Conservation (phyloP, 23 tunicate genomes). For the Styela clava region DNA sequence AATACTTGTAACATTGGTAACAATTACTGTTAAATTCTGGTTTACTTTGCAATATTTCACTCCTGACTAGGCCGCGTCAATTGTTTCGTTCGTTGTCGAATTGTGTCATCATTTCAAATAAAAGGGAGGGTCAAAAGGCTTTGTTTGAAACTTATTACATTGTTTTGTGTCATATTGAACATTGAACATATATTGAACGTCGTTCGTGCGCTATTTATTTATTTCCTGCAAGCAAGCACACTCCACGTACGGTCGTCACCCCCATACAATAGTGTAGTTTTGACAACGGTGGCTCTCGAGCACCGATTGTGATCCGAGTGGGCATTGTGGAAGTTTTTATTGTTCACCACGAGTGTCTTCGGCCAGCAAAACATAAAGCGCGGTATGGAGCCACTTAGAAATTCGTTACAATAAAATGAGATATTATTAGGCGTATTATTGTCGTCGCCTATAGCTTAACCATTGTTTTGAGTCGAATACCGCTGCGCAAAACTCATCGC, state of each 20-base stretch:
- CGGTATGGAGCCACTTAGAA: slow-evolving; percentile 25
- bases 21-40: too few relatives aligned
- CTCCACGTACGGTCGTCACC: background rate
- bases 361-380: background rate
- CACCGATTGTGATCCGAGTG: slow-evolving; percentile 17
- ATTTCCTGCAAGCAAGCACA: background rate
- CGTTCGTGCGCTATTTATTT: background rate
- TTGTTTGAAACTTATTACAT: background rate
- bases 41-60: too few relatives aligned
- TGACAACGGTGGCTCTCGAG: slow-evolving; percentile 27
- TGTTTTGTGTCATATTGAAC: background rate
- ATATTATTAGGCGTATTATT: slow-evolving; percentile 29
- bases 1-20: too few relatives aligned
- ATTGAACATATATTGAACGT: background rate
- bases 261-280: background rate
- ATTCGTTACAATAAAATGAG: slow-evolving; percentile 27
- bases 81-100: too few relatives aligned
- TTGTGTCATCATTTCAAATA: background rate
- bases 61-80: too few relatives aligned
- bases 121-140: background rate
- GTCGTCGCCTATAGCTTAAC: slow-evolving; percentile 11
- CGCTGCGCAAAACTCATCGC: slow-evolving; percentile 1
- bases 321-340: slow-evolving; percentile 22
- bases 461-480: slow-evolving; percentile 23
- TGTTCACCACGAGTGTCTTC: slow-evolving; percentile 32